These are phyloP conservation scores for Hiodon tergisus DNA, from an alignment of 2,113 vertebrate genomes.

Conservation along the genomic window DNA sequence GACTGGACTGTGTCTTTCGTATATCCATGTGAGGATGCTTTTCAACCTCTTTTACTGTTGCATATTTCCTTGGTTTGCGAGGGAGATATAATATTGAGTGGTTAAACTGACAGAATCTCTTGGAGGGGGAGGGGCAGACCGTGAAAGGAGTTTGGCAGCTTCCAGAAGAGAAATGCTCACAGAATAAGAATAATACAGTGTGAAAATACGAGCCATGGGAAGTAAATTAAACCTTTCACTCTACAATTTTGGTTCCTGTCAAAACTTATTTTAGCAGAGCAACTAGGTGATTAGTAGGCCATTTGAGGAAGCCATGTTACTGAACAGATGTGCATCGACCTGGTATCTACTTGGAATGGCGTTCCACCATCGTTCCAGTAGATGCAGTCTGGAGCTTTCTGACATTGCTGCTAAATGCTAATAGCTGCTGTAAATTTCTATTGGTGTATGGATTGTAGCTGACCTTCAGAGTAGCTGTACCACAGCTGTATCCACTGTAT, in stretches of 20 bases:
- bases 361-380: too few relatives aligned
- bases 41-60: slow-evolving; percentile 9
- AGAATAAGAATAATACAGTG: neutral
- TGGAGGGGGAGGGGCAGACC: neutral
- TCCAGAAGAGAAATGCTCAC: slow-evolving; percentile 3
- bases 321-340: too few relatives aligned
- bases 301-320: too few relatives aligned
- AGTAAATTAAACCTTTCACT: neutral
- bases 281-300: neutral
- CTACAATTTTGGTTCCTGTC: neutral
- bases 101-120: neutral
- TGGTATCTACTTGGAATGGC: too few relatives aligned
- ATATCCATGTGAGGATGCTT: slow-evolving; percentile 8
- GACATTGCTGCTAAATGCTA: too few relatives aligned
- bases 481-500: too few relatives aligned
- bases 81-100: slow-evolving; percentile 8
- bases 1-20: slow-evolving; percentile 8
- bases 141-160: neutral
- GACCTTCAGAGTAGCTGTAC: too few relatives aligned
- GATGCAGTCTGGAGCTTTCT: too few relatives aligned
- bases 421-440: too few relatives aligned
- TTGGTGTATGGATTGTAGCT: too few relatives aligned
- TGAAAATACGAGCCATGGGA: neutral
- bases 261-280: neutral
- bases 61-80: slow-evolving; percentile 1